phyloP scores from a whole-genome alignment of 2,888 invertebrate species.

The Spilosoma lubricipeda region DNA sequence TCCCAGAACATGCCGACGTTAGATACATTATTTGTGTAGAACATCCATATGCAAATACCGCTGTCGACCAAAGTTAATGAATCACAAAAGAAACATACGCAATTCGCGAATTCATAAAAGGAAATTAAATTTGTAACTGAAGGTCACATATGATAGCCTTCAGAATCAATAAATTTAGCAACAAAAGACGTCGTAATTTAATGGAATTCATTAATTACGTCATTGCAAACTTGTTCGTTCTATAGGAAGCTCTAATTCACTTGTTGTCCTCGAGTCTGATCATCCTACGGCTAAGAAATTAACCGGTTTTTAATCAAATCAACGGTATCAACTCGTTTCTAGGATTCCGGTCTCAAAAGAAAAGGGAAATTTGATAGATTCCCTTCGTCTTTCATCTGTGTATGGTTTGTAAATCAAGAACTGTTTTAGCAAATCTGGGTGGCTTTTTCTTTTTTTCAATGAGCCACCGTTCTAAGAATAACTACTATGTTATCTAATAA shows the following conservation, averaged over 20 bases:
- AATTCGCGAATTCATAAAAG: conserved; percentile 23
- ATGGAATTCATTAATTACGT: conserved; percentile 19
- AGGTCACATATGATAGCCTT: conserved; percentile 28
- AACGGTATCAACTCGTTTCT: background rate
- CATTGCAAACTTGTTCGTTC: conserved; percentile 1
- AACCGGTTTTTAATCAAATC: background rate
- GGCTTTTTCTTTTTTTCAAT: too few relatives aligned
- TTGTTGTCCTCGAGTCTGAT: background rate
- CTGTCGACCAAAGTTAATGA: background rate
- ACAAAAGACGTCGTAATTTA: conserved; percentile 31
- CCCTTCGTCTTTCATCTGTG: too few relatives aligned
- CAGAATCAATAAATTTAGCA: conserved; percentile 24
- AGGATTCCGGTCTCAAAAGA: background rate
- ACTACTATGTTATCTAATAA: too few relatives aligned
- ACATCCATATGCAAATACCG: conserved; percentile 1
- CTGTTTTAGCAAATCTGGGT: too few relatives aligned
- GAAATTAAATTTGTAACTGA: background rate
- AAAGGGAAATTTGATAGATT: background rate
- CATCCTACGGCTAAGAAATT: background rate
- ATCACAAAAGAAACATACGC: conserved; percentile 17
- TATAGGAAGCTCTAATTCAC: background rate
- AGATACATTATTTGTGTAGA: background rate
- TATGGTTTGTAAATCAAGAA: too few relatives aligned
- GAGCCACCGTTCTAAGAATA: too few relatives aligned
- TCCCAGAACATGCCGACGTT: background rate